Evolutionary conservation across 2,797 vertebrate genomes (phyloP), one percentile per base, ranked within the genome.

Genomic region (Lithobates sylvaticus): DNA sequence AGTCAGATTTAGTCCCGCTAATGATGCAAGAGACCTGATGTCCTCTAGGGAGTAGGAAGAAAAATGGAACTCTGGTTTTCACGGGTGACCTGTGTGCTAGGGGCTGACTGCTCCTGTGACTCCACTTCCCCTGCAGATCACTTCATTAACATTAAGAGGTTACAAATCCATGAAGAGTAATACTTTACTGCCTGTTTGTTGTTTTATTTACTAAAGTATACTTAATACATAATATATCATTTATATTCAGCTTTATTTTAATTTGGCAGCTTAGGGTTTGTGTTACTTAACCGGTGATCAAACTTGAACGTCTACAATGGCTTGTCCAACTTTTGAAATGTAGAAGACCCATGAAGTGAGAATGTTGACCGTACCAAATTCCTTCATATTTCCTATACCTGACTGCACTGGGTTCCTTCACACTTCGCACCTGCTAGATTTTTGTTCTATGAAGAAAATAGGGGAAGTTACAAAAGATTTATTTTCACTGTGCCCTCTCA

Each of bases 61-160:
- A 97, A 98, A 98, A 99, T 99, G 97, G 96, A 97, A 97, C 95
- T 97, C 96, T 97, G 98, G 97, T 99, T 99, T 99, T 98, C 99
- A 98, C 92, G 92, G 95, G 95, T 95, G 95, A 96, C 96, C 95
- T 95, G 96, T 95, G 95, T 93, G 93, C 93, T 93, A 65, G 92
- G 92, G 88, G 90, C 93, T 94, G 93, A 95, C 94, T 95, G 94
- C 93, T 84, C 94, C 94, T 93, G 94, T 93, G 94, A 95, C 95
- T 95, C 94, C 93, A 92, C 93, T 95, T 96, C 95, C 93, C 93
- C 94, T 93, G 94, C 92, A 95, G 93, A 95, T 95, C 94, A 94
- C 94, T 95, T 93, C 91, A 93, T 96, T 96, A 95, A 95, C 94
- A 93, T 93, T 94, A 91, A 92, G 96, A 95, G 95, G 95, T 95